Percentiles rank a stretch among this genome's conserved stretches.
These are phyloP conservation scores for Lissocephala sabroskyi DNA, from an alignment of 2,888 invertebrate genomes.

Conservation along the genomic window DNA sequence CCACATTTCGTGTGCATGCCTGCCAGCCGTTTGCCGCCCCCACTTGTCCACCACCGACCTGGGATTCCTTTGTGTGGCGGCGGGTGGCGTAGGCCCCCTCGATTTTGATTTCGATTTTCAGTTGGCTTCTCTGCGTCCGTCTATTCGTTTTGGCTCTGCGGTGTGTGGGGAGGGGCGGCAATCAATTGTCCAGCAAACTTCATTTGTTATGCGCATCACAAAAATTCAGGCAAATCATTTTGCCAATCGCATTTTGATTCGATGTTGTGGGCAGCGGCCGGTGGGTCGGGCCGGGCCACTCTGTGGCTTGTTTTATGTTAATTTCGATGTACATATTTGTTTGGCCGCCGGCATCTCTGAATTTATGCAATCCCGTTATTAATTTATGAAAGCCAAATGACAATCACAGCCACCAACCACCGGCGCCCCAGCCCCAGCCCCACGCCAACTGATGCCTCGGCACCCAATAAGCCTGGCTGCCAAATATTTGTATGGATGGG, in stretches of 20 bases:
- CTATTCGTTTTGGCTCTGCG: not conserved
- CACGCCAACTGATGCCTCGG: no score
- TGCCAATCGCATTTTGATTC: constrained; percentile 66
- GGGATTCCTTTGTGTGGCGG: no score
- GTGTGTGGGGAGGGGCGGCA: constrained; percentile 25
- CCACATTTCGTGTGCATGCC: constrained; percentile 48
- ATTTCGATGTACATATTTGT: constrained; percentile 56
- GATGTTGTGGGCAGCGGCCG: not conserved
- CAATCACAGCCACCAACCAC: constrained; percentile 7
- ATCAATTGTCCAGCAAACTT: constrained; percentile 61
- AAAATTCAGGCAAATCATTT: constrained; percentile 64
- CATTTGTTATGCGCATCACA: constrained; percentile 64
- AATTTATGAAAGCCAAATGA: constrained; percentile 52
- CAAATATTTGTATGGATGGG: constrained; percentile 14
- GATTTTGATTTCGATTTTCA: not conserved
- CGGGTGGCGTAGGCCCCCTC: not conserved
- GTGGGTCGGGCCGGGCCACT: not conserved
- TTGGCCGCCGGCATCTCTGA: constrained; percentile 39
- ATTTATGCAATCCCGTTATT: constrained; percentile 63
- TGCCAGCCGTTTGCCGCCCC: not conserved
- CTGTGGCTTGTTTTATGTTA: constrained; percentile 43
- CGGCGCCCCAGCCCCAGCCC: no score
- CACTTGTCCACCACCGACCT: no score
- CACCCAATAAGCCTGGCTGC: not conserved
- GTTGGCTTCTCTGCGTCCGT: not conserved